phyloP scores from a whole-genome alignment of 2,113 vertebrate genomes.

The Lethenteron camtschaticum region DNA sequence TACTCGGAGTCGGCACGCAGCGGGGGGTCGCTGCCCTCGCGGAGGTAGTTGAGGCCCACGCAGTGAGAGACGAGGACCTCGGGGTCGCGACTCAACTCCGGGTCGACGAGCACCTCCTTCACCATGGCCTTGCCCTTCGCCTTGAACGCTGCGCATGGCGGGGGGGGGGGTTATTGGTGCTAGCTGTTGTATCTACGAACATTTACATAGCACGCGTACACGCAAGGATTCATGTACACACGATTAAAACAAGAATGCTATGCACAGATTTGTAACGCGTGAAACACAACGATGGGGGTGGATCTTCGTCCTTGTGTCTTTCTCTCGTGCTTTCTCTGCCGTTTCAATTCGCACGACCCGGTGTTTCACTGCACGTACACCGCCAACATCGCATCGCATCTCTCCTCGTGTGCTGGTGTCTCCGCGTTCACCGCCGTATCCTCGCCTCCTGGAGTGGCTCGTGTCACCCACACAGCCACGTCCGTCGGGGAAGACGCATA shows the following conservation, averaged over 20 bases:
- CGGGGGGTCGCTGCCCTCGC: constrained; percentile 45
- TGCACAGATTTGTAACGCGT: not conserved
- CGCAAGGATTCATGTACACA: not conserved
- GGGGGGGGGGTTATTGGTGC: not conserved
- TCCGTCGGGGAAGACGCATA: too few species aligned
- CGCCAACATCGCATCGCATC: too few species aligned
- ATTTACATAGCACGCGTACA: not conserved
- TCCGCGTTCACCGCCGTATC: too few species aligned
- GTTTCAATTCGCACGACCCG: too few species aligned
- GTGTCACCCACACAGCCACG: too few species aligned
- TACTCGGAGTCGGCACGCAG: constrained; percentile 42
- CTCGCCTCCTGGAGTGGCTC: too few species aligned
- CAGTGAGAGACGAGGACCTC: constrained; percentile 33
- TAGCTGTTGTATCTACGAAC: not conserved
- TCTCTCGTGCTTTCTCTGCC: too few species aligned
- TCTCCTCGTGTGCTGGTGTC: too few species aligned
- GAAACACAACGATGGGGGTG: not conserved
- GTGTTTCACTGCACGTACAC: too few species aligned
- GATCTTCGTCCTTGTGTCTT: not conserved
- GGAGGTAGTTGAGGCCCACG: constrained; percentile 56
- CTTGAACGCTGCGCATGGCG: constrained; percentile 26
- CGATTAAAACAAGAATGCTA: not conserved
- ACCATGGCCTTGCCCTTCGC: constrained; percentile 29
- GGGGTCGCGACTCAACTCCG: constrained; percentile 60
- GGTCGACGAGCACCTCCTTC: constrained; percentile 38